phyloP scores from a whole-genome alignment of 2,113 vertebrate species.

The Mugil cephalus region DNA sequence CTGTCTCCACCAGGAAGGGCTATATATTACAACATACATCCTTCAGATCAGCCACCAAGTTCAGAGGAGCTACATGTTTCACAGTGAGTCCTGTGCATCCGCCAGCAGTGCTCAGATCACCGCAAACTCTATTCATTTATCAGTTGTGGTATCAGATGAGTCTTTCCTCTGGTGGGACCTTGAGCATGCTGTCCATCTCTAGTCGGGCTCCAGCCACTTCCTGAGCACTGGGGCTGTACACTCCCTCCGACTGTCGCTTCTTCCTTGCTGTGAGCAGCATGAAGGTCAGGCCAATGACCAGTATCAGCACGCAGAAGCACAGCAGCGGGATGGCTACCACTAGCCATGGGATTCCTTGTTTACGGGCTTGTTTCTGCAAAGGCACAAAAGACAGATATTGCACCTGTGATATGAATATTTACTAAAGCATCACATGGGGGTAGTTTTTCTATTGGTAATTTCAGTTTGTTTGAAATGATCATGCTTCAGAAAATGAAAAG shows the following conservation, averaged over 20 bases:
- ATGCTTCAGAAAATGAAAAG: slow-evolving; percentile 34
- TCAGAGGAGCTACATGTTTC: neutral
- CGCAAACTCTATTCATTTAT: neutral
- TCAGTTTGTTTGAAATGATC: neutral
- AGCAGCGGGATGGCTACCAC: slow-evolving; percentile 90
- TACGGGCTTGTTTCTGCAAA: slow-evolving; percentile 86
- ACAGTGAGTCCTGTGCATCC: slow-evolving; percentile 23
- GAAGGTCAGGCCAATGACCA: slow-evolving; percentile 87
- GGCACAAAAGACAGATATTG: neutral
- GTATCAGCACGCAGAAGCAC: slow-evolving; percentile 88
- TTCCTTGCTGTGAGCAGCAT: slow-evolving; percentile 91
- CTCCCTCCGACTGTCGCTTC: slow-evolving; percentile 94
- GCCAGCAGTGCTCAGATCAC: slow-evolving; percentile 8
- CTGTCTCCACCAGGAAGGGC: slow-evolving; percentile 28
- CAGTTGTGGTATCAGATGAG: slow-evolving; percentile 82
- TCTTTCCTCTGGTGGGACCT: slow-evolving; percentile 94
- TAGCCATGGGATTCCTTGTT: slow-evolving; percentile 86
- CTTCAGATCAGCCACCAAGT: neutral
- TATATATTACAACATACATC: neutral
- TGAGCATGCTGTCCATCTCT: slow-evolving; percentile 98
- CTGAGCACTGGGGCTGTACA: slow-evolving; percentile 94
- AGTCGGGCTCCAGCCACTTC: slow-evolving; percentile 94
- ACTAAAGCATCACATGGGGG: neutral
- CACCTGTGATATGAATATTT: neutral
- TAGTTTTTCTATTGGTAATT: neutral